Evolutionary conservation across 2,113 vertebrate species (phyloP).

Genomic region (Tamias sibiricus): DNA sequence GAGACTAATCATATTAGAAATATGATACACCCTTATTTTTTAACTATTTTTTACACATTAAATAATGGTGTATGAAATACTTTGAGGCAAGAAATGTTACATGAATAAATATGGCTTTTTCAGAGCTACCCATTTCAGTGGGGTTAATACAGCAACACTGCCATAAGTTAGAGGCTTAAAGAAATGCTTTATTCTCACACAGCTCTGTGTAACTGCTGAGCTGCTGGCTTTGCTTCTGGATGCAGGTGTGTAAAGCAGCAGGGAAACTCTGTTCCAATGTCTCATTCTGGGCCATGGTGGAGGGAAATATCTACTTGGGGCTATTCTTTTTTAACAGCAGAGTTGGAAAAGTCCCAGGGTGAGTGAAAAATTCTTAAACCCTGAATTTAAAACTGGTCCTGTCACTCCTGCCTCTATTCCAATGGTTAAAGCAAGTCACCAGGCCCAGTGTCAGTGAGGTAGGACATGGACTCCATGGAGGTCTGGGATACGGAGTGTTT

Average conservation of each 20-base stretch:
- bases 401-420: not conserved
- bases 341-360: not conserved
- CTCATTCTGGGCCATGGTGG: not conserved
- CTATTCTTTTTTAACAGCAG: not conserved
- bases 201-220: not conserved
- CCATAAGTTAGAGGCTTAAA: not conserved
- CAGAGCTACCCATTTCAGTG: not conserved
- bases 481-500: not conserved
- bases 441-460: not conserved
- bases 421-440: not conserved
- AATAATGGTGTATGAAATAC: not conserved
- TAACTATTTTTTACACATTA: constrained; percentile 1
- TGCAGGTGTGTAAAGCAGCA: not conserved
- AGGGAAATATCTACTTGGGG: not conserved
- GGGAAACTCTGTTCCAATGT: not conserved
- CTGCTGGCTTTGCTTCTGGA: not conserved
- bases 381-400: not conserved
- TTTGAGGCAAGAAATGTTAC: not conserved
- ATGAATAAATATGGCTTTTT: not conserved
- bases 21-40: not conserved
- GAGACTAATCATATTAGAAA: not conserved
- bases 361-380: not conserved
- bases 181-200: not conserved
- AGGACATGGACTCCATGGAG: not conserved
- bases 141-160: not conserved